A percentile compares a stretch with the other conserved stretches of the same genome.
phyloP scores from a whole-genome alignment of 2,888 invertebrate genomes.

The Hoplodrina ambigua region DNA sequence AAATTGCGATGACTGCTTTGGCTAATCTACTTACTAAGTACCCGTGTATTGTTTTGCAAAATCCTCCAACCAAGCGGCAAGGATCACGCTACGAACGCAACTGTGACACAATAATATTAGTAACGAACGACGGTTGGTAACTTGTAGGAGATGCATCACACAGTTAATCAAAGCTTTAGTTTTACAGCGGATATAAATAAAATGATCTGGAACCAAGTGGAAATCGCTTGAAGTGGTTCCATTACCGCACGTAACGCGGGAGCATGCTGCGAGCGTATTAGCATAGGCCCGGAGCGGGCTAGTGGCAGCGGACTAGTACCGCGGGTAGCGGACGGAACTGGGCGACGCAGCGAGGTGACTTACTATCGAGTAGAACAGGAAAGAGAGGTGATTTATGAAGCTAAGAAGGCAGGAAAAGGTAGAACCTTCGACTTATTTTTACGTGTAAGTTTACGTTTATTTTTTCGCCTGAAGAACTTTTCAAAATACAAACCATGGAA shows the following conservation, averaged over 20 bases:
- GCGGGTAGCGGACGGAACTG: not conserved
- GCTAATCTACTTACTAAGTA: not conserved
- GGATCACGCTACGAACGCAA: not conserved
- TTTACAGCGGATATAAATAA: slow-evolving; percentile 62
- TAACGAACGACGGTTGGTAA: not conserved
- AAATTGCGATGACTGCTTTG: not conserved
- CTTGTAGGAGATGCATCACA: not conserved
- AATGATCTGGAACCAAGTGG: slow-evolving; percentile 80
- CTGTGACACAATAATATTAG: not conserved
- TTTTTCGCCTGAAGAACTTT: not conserved
- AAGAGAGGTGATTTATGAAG: not conserved
- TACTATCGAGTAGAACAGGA: not conserved
- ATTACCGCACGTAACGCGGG: slow-evolving; percentile 85
- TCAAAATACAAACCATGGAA: not conserved
- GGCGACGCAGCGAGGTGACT: not conserved
- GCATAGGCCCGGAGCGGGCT: slow-evolving; percentile 71
- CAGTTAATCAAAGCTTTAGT: slow-evolving; percentile 20
- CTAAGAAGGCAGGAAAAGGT: not conserved
- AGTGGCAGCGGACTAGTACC: slow-evolving; percentile 51
- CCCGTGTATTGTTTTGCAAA: not conserved
- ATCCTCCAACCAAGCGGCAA: not conserved
- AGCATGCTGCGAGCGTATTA: slow-evolving; percentile 74
- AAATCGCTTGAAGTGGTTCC: slow-evolving; percentile 82
- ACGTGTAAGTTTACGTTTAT: not conserved
- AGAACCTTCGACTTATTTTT: not conserved